Evolutionary conservation across 1,140 invertebrate genomes (phyloP).

Genomic region (Chelonus insularis): DNA sequence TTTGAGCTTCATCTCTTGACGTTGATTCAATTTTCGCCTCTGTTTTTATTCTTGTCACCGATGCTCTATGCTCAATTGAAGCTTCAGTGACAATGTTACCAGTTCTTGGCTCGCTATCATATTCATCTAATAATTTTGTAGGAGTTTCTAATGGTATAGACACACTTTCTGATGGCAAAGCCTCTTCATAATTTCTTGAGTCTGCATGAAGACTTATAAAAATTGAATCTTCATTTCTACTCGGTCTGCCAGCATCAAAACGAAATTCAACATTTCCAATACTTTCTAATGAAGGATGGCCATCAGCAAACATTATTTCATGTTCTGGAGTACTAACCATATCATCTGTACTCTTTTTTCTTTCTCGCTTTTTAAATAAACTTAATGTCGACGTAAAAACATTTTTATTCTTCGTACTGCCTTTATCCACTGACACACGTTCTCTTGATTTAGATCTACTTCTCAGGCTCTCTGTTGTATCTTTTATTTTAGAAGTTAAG

Average conservation of each 20-base stretch:
- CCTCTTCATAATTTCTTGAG: constrained; percentile 45
- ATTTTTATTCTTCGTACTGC: constrained; percentile 56
- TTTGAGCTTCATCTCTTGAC: constrained; percentile 23
- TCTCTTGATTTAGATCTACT: constrained; percentile 52
- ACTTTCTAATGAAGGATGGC: constrained; percentile 47
- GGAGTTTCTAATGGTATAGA: constrained; percentile 55
- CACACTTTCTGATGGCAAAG: constrained; percentile 50
- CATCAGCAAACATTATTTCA: constrained; percentile 17
- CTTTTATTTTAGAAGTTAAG: constrained; percentile 52
- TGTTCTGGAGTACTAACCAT: constrained; percentile 33
- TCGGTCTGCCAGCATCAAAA: constrained; percentile 46
- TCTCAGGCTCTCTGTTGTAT: constrained; percentile 53
- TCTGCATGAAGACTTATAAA: constrained; percentile 52
- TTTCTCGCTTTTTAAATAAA: constrained; percentile 59
- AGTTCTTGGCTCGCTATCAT: constrained; percentile 38
- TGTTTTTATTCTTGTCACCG: constrained; percentile 41
- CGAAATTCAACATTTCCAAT: constrained; percentile 56
- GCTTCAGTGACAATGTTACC: constrained; percentile 48
- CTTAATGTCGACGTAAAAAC: constrained; percentile 59
- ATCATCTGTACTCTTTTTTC: constrained; percentile 54
- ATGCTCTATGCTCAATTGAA: constrained; percentile 45
- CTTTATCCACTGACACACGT: constrained; percentile 41
- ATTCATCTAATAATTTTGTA: constrained; percentile 51
- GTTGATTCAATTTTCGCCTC: constrained; percentile 46
- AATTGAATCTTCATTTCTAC: constrained; percentile 44